phyloP scores from a whole-genome alignment of 1,140 invertebrate genomes.

The Sycobia sp. region DNA sequence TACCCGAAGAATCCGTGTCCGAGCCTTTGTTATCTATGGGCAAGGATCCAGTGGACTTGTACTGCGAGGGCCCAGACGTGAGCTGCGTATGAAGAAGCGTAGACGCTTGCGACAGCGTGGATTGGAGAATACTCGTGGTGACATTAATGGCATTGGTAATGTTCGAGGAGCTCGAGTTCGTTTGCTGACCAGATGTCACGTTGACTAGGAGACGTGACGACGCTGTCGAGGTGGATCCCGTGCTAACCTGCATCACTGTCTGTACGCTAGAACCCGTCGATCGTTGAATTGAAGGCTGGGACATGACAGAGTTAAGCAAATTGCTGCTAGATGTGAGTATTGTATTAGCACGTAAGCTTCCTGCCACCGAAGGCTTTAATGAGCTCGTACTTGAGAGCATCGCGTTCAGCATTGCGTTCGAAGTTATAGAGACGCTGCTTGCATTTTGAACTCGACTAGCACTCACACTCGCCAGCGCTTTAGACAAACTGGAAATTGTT shows the following conservation, averaged over 20 bases:
- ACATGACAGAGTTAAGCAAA: conserved; percentile 2
- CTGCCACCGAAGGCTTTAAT: conserved; percentile 52
- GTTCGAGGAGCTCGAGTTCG: neutral
- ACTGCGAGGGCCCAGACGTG: conserved; percentile 49
- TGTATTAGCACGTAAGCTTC: conserved; percentile 47
- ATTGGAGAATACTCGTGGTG: conserved; percentile 57
- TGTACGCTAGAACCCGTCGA: conserved; percentile 38
- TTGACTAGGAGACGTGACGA: conserved; percentile 45
- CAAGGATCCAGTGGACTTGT: conserved; percentile 49
- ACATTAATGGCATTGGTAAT: conserved; percentile 47
- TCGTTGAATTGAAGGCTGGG: conserved; percentile 11
- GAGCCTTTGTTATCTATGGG: conserved; percentile 52
- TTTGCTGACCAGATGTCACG: conserved; percentile 22
- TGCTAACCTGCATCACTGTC: conserved; percentile 52
- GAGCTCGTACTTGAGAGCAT: conserved; percentile 54
- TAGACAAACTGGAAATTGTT: neutral
- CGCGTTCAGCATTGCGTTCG: conserved; percentile 58
- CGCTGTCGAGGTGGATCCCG: conserved; percentile 37
- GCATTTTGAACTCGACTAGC: neutral
- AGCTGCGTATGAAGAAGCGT: conserved; percentile 54
- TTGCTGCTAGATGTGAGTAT: conserved; percentile 51
- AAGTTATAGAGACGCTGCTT: conserved; percentile 51
- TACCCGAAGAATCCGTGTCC: conserved; percentile 47
- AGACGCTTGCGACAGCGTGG: conserved; percentile 56
- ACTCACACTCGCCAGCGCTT: neutral